Conservation (phyloP, 2,888 invertebrate genomes). For the Volucella inflata region DNA sequence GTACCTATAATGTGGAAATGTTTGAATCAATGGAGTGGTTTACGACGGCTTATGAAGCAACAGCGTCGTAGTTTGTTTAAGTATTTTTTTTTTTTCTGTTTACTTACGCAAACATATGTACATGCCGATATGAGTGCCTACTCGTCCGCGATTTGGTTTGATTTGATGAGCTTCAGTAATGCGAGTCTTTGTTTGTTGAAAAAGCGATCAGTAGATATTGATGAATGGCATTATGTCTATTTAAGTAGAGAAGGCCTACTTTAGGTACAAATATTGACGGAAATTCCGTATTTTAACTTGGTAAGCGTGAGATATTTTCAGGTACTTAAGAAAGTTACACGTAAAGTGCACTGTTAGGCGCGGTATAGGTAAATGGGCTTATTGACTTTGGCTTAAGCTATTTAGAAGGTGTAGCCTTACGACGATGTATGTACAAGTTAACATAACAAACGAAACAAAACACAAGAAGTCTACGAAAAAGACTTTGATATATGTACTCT, state of each 20-base stretch:
- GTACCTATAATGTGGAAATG: conserved; percentile 40
- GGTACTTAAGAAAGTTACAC: too few relatives aligned
- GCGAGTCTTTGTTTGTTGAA: neutral
- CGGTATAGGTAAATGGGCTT: too few relatives aligned
- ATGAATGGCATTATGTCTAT: conserved; percentile 7
- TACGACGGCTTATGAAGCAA: conserved; percentile 37
- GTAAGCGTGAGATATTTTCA: too few relatives aligned
- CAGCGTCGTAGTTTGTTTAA: conserved; percentile 11
- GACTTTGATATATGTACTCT: too few relatives aligned
- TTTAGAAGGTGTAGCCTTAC: too few relatives aligned
- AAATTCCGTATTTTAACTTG: neutral
- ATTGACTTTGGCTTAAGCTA: too few relatives aligned
- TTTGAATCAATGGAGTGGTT: conserved; percentile 21
- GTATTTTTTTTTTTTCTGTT: conserved; percentile 23
- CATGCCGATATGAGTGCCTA: neutral
- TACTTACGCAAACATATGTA: conserved; percentile 17
- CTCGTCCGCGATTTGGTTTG: neutral
- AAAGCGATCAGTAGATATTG: conserved; percentile 4
- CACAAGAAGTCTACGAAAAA: too few relatives aligned
- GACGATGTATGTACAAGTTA: too few relatives aligned
- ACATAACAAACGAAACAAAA: too few relatives aligned
- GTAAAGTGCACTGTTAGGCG: too few relatives aligned
- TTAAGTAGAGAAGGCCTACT: neutral
- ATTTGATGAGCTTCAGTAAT: conserved; percentile 15
- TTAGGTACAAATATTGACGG: neutral